Base-by-base conservation (phyloP, 1,140 invertebrate genomes). In the Hyposmocoma kahamanoa region DNA sequence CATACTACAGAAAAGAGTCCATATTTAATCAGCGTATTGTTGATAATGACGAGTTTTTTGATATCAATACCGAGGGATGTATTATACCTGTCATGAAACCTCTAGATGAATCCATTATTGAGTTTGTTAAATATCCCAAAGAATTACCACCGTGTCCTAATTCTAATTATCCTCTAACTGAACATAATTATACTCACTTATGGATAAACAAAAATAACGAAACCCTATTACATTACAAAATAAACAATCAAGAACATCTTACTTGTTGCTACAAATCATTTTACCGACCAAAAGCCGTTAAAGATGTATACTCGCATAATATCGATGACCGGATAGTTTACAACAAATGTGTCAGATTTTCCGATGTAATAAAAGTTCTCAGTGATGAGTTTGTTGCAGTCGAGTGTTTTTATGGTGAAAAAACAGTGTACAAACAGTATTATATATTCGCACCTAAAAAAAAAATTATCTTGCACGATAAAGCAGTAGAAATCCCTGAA, bases 71-170 rank as follows among this genome's bases (percentile, higher is more conserved):
- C 0, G 74, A 88, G n/a, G 92, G 93, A 20, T 97, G 95, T 68
- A 88, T 88, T 10, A 94, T 96, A 63, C 93, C 94, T 0, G 89
- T 90, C 21, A 87, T 96, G 50, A 89, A 93, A 56, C 90, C 92
- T 0, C 89, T 90, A 22, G 92, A 95, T 55, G 59, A 71, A 38
- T 87, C 76, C 30, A 75, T 69, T 22, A 30, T 20, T 4, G 9
- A 45, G 15, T 32, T 9, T 32, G 3, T 32, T 1, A 1, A 28
- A n/a, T 32, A 22, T 45, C 22, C 18, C 1, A 30, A 11, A 19
- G 5, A 32, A 19, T 17, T 28, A 32, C 18, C 53, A 52, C 73
- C 73, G 51, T 59, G 87, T 62, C 28, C 60, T 24, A 53, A 67
- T 5, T 47, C 62, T n/a, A 56, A 43, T 18, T 52, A 50, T 13